phyloP scores from a whole-genome alignment of 2,797 vertebrate species.

The Enteromius unitaeniatus region DNA sequence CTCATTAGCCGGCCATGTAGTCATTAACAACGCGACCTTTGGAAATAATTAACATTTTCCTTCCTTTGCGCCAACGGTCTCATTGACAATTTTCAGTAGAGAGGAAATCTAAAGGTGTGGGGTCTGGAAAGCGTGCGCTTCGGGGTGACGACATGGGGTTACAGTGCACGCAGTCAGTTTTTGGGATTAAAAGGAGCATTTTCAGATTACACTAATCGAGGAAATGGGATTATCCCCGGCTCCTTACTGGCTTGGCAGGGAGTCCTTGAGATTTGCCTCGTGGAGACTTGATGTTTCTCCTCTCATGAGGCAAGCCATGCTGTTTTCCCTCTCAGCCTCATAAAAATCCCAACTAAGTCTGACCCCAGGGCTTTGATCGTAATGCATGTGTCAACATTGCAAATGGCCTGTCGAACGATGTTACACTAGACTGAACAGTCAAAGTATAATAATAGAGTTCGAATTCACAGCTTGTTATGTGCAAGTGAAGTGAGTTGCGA shows the following conservation, averaged over 20 bases:
- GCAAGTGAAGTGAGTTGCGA: slow-evolving; percentile 30
- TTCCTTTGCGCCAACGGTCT: slow-evolving; percentile 32
- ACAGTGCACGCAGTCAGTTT: slow-evolving; percentile 50
- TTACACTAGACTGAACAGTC: slow-evolving; percentile 19
- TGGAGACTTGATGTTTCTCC: not conserved
- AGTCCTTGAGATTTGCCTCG: slow-evolving; percentile 43
- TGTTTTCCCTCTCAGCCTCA: slow-evolving; percentile 24
- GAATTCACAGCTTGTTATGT: slow-evolving; percentile 34
- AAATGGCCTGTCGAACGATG: not conserved
- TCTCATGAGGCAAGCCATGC: slow-evolving; percentile 34
- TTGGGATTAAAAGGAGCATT: slow-evolving; percentile 63
- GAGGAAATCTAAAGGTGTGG: slow-evolving; percentile 26
- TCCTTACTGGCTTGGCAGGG: slow-evolving; percentile 53
- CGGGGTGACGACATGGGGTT: slow-evolving; percentile 13
- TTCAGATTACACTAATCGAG: slow-evolving; percentile 57
- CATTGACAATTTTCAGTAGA: slow-evolving; percentile 69
- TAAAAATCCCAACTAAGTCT: slow-evolving; percentile 27
- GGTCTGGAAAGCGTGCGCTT: slow-evolving; percentile 44
- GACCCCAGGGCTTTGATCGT: slow-evolving; percentile 22
- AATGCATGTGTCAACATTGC: slow-evolving; percentile 17
- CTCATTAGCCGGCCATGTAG: slow-evolving; percentile 82
- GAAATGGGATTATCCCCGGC: slow-evolving; percentile 57
- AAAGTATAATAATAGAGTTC: slow-evolving; percentile 21
- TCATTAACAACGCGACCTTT: slow-evolving; percentile 85
- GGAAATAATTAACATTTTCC: slow-evolving; percentile 81